These are phyloP conservation scores for Moxostoma hubbsi DNA, from an alignment of 2,797 vertebrate genomes.

Conservation along the genomic window DNA sequence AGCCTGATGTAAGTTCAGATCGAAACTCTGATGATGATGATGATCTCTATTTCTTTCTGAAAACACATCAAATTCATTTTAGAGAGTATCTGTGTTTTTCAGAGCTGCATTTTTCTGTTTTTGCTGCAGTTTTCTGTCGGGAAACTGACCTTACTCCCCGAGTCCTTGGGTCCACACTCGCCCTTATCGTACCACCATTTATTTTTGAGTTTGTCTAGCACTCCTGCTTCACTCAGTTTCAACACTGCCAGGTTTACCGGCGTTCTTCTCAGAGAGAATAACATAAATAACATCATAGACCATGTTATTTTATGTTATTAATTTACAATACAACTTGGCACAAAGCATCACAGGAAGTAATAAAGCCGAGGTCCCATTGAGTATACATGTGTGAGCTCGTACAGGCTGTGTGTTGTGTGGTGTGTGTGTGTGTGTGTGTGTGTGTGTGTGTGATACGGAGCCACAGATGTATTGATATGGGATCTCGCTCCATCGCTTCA, in stretches of 20 bases:
- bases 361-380: slow-evolving; percentile 92
- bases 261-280: slow-evolving; percentile 99
- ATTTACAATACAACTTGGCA: slow-evolving; percentile 76
- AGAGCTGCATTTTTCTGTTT: slow-evolving; percentile 38
- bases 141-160: slow-evolving; percentile 99
- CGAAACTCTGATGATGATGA: no score
- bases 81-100: slow-evolving; percentile 19
- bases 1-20: no score
- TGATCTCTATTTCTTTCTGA: background rate
- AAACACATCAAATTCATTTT: slow-evolving; percentile 11
- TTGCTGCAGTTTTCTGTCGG: slow-evolving; percentile 56
- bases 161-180: slow-evolving; percentile 99
- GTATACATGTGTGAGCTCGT: slow-evolving; percentile 80
- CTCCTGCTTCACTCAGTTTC: slow-evolving; percentile 99
- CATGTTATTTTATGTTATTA: slow-evolving; percentile 99
- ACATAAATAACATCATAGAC: slow-evolving; percentile 99
- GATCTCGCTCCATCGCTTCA: slow-evolving; percentile 95
- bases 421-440: slow-evolving; percentile 69
- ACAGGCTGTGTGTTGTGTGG: slow-evolving; percentile 55
- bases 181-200: slow-evolving; percentile 99
- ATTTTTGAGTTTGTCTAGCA: slow-evolving; percentile 99
- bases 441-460: slow-evolving; percentile 75
- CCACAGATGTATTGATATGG: slow-evolving; percentile 91
- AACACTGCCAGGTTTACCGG: slow-evolving; percentile 99
- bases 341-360: slow-evolving; percentile 88